Conservation (phyloP, 2,797 vertebrate species). For the Diplodus puntazzo region DNA sequence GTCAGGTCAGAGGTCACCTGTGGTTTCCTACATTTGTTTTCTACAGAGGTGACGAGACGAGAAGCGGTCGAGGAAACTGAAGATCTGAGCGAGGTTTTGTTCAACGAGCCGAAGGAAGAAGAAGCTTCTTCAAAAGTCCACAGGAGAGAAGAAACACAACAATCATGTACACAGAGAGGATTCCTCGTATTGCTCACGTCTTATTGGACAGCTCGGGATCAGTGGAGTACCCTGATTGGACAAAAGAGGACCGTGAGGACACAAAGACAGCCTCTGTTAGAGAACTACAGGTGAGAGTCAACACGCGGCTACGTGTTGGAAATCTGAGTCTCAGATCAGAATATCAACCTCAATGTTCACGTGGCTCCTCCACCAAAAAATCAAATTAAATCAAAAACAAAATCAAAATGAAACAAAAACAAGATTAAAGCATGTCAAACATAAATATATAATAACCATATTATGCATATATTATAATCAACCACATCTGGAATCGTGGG, state of each 20-base stretch:
- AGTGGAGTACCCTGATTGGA: slow-evolving; percentile 65
- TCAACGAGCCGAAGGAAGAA: neutral
- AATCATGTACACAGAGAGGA: neutral
- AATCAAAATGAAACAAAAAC: neutral
- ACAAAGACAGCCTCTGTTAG: slow-evolving; percentile 13
- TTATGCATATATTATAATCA: slow-evolving; percentile 67
- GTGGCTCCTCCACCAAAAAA: neutral
- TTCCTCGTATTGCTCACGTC: slow-evolving; percentile 52
- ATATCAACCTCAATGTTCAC: neutral
- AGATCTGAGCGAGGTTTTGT: neutral
- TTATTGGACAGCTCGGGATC: slow-evolving; percentile 46
- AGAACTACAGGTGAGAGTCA: slow-evolving; percentile 15
- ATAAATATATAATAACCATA: slow-evolving; percentile 64
- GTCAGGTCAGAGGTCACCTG: slow-evolving; percentile 45
- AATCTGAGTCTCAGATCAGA: neutral
- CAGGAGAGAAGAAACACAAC: slow-evolving; percentile 12
- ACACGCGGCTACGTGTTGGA: too few relatives aligned
- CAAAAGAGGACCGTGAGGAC: slow-evolving; percentile 24
- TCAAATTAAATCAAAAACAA: neutral
- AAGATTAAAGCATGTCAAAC: slow-evolving; percentile 53
- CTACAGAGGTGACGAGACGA: neutral
- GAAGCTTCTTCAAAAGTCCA: slow-evolving; percentile 31
- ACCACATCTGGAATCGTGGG: slow-evolving; percentile 29
- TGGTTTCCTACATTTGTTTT: neutral
- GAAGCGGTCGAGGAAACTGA: neutral